Evolutionary conservation across 2,797 vertebrate species (phyloP).

Genomic region (Typhlichthys subterraneus): DNA sequence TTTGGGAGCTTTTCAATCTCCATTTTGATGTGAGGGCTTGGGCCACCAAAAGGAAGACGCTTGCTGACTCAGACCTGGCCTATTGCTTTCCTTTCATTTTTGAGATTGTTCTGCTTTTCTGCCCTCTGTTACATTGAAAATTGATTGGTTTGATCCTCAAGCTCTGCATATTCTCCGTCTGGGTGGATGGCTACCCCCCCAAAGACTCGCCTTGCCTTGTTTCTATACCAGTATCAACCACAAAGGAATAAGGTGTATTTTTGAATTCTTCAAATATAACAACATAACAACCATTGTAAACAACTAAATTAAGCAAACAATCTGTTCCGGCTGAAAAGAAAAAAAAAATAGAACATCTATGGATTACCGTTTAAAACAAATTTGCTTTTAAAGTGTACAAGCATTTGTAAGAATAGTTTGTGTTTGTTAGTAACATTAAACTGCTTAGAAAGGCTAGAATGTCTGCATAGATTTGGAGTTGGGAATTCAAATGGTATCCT

Average conservation of each 20-base stretch:
- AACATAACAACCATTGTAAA: neutral
- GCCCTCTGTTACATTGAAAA: slow-evolving; percentile 20
- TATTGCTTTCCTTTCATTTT: slow-evolving; percentile 39
- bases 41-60: slow-evolving; percentile 26
- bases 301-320: slow-evolving; percentile 40
- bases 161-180: slow-evolving; percentile 27
- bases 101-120: slow-evolving; percentile 35
- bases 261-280: slow-evolving; percentile 51
- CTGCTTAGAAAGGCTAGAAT: slow-evolving; percentile 56
- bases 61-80: slow-evolving; percentile 51
- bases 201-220: slow-evolving; percentile 14
- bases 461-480: slow-evolving; percentile 49
- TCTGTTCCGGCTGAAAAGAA: slow-evolving; percentile 23
- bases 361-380: slow-evolving; percentile 75
- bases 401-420: slow-evolving; percentile 1
- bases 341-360: slow-evolving; percentile 42
- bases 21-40: slow-evolving; percentile 45
- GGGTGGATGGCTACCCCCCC: slow-evolving; percentile 27
- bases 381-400: slow-evolving; percentile 61
- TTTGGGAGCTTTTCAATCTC: slow-evolving; percentile 45
- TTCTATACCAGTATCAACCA: slow-evolving; percentile 27
- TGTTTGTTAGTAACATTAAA: slow-evolving; percentile 45
- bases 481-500: slow-evolving; percentile 48
- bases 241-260: slow-evolving; percentile 41
- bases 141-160: slow-evolving; percentile 39